phyloP scores from a whole-genome alignment of 2,888 invertebrate species.

The Polyommatus icarus region DNA sequence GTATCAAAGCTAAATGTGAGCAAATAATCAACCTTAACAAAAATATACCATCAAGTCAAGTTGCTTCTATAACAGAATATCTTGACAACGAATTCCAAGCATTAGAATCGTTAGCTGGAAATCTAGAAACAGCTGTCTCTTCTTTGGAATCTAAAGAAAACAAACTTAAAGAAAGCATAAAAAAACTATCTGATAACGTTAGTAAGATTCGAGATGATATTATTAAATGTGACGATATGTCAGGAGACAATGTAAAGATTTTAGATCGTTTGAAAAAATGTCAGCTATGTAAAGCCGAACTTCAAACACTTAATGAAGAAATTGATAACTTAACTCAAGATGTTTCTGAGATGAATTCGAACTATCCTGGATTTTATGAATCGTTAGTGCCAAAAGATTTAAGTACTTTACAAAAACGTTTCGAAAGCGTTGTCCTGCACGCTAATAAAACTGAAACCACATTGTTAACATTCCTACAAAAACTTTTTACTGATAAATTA shows the following conservation, averaged over 20 bases:
- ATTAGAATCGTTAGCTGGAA: constrained; percentile 85
- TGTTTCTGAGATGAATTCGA: constrained; percentile 85
- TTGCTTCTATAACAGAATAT: constrained; percentile 83
- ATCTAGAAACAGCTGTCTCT: constrained; percentile 86
- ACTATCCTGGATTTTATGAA: constrained; percentile 89
- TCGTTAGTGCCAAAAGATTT: constrained; percentile 90
- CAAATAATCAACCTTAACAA: constrained; percentile 89
- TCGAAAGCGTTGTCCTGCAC: constrained; percentile 88
- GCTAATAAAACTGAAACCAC: constrained; percentile 91
- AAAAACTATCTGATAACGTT: constrained; percentile 84
- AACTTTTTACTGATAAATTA: constrained; percentile 92
- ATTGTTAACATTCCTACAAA: constrained; percentile 89
- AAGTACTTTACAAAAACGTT: constrained; percentile 90
- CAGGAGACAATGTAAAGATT: constrained; percentile 92
- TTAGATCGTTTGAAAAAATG: constrained; percentile 88
- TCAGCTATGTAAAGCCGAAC: constrained; percentile 84
- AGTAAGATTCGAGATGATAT: constrained; percentile 89
- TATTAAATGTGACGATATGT: constrained; percentile 94
- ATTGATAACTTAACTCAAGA: constrained; percentile 85
- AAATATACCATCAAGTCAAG: constrained; percentile 84
- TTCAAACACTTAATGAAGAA: constrained; percentile 84
- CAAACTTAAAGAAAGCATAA: constrained; percentile 85
- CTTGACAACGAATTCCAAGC: constrained; percentile 88
- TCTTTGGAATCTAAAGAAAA: constrained; percentile 88
- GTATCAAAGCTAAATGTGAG: constrained; percentile 88